Evolutionary conservation across 2,888 invertebrate species (phyloP).

Genomic region (Trissolcus japonicus): DNA sequence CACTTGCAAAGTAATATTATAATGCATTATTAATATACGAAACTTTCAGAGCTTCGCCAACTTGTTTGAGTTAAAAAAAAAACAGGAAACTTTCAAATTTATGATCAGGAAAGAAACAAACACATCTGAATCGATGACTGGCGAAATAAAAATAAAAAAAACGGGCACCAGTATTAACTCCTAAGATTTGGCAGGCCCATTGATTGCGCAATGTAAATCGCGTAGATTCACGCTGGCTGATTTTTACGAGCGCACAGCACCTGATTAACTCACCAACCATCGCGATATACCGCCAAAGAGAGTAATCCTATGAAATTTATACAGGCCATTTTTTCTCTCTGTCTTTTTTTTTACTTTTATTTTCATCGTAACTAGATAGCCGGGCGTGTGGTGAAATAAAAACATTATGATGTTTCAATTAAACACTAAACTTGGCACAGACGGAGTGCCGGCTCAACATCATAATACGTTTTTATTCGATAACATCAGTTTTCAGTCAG

Average conservation of each 20-base stretch:
- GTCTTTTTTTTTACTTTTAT: slow-evolving; percentile 7
- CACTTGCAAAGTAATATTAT: neutral
- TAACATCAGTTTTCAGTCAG: slow-evolving; percentile 16
- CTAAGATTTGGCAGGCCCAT: slow-evolving; percentile 61
- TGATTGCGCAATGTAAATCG: slow-evolving; percentile 55
- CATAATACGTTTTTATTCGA: slow-evolving; percentile 53
- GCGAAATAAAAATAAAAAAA: slow-evolving; percentile 13
- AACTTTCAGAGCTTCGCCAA: neutral
- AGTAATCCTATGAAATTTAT: slow-evolving; percentile 52
- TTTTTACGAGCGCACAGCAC: slow-evolving; percentile 50
- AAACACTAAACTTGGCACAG: slow-evolving; percentile 36
- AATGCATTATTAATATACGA: too few relatives aligned
- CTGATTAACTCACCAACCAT: slow-evolving; percentile 49
- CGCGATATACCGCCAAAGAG: slow-evolving; percentile 48
- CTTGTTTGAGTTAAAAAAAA: neutral
- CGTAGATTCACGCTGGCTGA: slow-evolving; percentile 50
- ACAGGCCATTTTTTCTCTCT: slow-evolving; percentile 27
- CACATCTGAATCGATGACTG: neutral
- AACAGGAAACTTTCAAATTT: neutral
- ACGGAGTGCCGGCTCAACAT: slow-evolving; percentile 4
- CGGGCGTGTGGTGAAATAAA: slow-evolving; percentile 39
- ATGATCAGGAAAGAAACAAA: neutral
- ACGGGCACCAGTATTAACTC: slow-evolving; percentile 40
- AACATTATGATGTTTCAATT: slow-evolving; percentile 46
- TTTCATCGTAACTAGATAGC: slow-evolving; percentile 13